Base-by-base conservation (phyloP, 2,113 vertebrate species). In the Pollimyrus isidori region DNA sequence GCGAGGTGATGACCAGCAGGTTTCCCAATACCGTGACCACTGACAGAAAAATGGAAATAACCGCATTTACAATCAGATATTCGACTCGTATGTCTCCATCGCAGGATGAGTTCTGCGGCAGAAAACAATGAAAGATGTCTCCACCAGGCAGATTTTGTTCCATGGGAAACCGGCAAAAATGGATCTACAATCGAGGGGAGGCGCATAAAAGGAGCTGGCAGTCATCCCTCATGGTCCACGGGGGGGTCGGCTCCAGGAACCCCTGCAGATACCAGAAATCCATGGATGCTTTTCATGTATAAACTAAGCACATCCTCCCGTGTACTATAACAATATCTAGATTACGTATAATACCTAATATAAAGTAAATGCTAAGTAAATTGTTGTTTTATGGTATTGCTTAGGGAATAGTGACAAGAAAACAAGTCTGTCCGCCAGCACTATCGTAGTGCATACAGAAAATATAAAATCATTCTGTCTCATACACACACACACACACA, bases 1-100 rank as follows among this genome's bases (percentile, higher is more conserved):
- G 89, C 17, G 93, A 91, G 89, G 91, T 89, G 52, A 92, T 91
- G 73, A 93, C 88, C 3, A 93, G 90, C 86, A 93, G 88, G 89
- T 93, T 93, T 88, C 92, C 93, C 87, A 89, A 93, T 30, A 93
- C 82, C 42, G 92, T 93, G 50, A 93, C 92, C 26, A 97, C 89
- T 92, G 97, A 91, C 58, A 92, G 30, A 4, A 76, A 76, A 76
- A 76, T 39, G 69, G 69, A 76, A 76, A 39, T 76, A 35, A 35
- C 1, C 1, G 4, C 69, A 17, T 35, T 76, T 35, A 76, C 69
- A 5, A 76, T 11, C 4, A 76, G 69, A 17, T 73, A 73, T 73
- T 73, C 30, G 3, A 73, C 65, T 73, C 15, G 26, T 73, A 35
- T 39, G 69, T 76, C 30, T 1, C 3, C 69, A 17, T 11, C 13